Percentiles rank a stretch among this genome's conserved stretches.
These are phyloP conservation scores for Amphipoea lucens DNA, from an alignment of 2,888 invertebrate species.

Conservation along the genomic window DNA sequence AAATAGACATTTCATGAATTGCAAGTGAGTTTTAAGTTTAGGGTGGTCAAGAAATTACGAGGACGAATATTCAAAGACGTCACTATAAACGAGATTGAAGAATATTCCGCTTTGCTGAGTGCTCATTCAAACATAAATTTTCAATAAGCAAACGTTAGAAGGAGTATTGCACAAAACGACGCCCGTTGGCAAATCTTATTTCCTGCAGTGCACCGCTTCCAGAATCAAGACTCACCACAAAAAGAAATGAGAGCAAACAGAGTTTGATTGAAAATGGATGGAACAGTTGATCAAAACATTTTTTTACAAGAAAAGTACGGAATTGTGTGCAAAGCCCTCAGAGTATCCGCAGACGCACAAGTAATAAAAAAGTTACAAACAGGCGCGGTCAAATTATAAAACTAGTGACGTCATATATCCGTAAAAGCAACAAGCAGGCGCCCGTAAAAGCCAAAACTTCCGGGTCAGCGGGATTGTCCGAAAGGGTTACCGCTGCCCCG, in stretches of 20 bases:
- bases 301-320: neutral
- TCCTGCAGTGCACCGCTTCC: too few species aligned
- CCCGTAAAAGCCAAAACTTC: too few species aligned
- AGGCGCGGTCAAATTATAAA: neutral
- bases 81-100: neutral
- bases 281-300: neutral
- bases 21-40: neutral
- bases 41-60: neutral
- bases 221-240: neutral
- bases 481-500: too few species aligned
- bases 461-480: too few species aligned
- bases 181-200: neutral
- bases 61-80: neutral
- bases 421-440: neutral
- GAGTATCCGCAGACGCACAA: neutral
- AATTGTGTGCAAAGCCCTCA: neutral
- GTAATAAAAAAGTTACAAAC: neutral
- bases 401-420: neutral
- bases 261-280: slow-evolving; percentile 2
- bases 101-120: neutral
- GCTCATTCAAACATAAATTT: neutral
- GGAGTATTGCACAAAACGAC: neutral
- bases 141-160: neutral
- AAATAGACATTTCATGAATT: neutral
- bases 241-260: neutral